phyloP scores from a whole-genome alignment of 2,113 vertebrate genomes.

The Dissostichus mawsoni region DNA sequence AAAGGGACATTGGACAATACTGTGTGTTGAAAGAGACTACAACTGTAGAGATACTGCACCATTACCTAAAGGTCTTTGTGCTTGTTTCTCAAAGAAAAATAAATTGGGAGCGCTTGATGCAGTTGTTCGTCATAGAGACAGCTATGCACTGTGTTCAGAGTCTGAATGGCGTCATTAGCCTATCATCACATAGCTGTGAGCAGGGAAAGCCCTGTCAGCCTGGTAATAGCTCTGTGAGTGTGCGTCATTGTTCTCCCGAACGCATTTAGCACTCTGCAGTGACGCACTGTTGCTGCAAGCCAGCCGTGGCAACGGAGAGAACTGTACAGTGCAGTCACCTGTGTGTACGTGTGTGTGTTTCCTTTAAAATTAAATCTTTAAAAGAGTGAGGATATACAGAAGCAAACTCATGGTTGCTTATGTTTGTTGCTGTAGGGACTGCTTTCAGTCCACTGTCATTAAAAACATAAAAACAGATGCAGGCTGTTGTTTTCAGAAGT shows the following conservation, averaged over 20 bases:
- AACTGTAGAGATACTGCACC: background rate
- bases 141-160: background rate
- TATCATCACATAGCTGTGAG: constrained; percentile 45
- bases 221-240: constrained; percentile 41
- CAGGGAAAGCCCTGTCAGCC: constrained; percentile 69
- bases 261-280: constrained; percentile 47
- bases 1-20: background rate
- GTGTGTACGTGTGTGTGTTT: background rate
- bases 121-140: background rate
- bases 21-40: background rate
- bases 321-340: constrained; percentile 33
- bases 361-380: background rate
- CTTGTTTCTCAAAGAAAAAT: background rate
- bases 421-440: background rate
- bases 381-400: background rate
- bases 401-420: background rate
- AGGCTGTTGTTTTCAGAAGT: too few species aligned
- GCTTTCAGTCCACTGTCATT: background rate
- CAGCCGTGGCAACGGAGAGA: constrained; percentile 14
- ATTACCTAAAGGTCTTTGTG: background rate
- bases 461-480: too few species aligned
- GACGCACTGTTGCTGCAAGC: constrained; percentile 54
- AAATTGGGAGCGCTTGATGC: background rate
- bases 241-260: constrained; percentile 66
- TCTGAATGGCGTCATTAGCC: constrained; percentile 42